Evolutionary conservation across 1,140 invertebrate species (phyloP).

Genomic region (Hylaeus volcanicus): DNA sequence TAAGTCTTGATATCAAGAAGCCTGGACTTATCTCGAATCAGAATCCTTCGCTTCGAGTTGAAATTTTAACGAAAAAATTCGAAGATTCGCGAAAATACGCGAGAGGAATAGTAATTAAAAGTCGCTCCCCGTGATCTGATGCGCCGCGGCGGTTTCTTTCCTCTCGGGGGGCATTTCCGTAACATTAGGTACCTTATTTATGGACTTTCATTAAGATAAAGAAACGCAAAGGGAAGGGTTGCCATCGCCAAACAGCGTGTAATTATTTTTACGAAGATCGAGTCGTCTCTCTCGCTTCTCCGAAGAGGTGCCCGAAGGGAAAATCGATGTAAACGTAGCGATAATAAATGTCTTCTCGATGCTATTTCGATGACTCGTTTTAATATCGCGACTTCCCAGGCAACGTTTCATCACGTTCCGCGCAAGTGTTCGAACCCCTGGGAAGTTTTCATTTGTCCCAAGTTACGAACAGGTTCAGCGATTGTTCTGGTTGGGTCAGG

Average conservation of each 20-base stretch:
- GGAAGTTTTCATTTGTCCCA: constrained; percentile 65
- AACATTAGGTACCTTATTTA: constrained; percentile 80
- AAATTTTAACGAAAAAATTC: background rate
- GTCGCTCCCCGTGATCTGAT: constrained; percentile 55
- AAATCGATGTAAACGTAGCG: constrained; percentile 76
- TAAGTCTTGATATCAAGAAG: constrained; percentile 58
- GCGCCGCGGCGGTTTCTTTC: constrained; percentile 65
- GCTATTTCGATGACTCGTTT: background rate
- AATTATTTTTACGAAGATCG: constrained; percentile 77
- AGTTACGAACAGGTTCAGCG: constrained; percentile 63
- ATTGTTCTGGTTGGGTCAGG: constrained; percentile 66
- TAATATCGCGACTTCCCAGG: background rate
- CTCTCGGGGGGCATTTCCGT: constrained; percentile 69
- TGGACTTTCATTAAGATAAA: constrained; percentile 81
- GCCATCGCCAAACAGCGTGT: constrained; percentile 75
- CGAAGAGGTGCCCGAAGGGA: constrained; percentile 51
- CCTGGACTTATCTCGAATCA: constrained; percentile 12
- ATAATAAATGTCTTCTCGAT: constrained; percentile 31
- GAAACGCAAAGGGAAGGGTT: constrained; percentile 75
- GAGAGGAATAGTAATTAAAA: constrained; percentile 66
- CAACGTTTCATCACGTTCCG: constrained; percentile 4
- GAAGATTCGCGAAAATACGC: background rate
- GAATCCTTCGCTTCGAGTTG: background rate
- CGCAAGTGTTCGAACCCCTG: constrained; percentile 57
- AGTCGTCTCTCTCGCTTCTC: constrained; percentile 45